Percentiles rank a stretch among this genome's conserved stretches.
These are phyloP conservation scores for Lasioglossum pauxillum DNA, from an alignment of 2,888 invertebrate species.

Conservation along the genomic window DNA sequence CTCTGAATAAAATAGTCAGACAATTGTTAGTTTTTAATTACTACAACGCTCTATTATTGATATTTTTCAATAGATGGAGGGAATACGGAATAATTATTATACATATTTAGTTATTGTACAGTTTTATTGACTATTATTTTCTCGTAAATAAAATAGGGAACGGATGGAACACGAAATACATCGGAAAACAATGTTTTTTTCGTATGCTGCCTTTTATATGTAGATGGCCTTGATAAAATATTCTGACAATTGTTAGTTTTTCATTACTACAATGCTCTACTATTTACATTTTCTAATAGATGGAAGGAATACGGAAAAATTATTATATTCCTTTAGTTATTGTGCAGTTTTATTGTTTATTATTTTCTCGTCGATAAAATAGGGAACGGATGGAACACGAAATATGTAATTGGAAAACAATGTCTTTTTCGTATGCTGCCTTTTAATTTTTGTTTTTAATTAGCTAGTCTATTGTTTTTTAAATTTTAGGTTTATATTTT, in stretches of 20 bases:
- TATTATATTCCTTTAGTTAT: not conserved
- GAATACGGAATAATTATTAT: not conserved
- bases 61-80: not conserved
- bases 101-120: not conserved
- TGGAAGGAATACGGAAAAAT: not conserved
- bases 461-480: not conserved
- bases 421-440: not conserved
- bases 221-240: no score
- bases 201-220: not conserved
- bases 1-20: not conserved
- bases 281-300: not conserved
- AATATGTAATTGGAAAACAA: not conserved
- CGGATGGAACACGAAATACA: not conserved
- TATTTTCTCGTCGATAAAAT: not conserved
- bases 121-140: not conserved
- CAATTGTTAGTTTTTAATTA: not conserved
- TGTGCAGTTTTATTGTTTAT: not conserved
- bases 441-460: not conserved
- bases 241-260: no score
- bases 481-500: not conserved
- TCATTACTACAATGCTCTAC: no score
- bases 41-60: not conserved
- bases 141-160: not conserved
- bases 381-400: not conserved
- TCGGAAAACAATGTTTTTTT: not conserved